phyloP scores from a whole-genome alignment of 2,888 invertebrate genomes.

The Pharmacophagus antenor region DNA sequence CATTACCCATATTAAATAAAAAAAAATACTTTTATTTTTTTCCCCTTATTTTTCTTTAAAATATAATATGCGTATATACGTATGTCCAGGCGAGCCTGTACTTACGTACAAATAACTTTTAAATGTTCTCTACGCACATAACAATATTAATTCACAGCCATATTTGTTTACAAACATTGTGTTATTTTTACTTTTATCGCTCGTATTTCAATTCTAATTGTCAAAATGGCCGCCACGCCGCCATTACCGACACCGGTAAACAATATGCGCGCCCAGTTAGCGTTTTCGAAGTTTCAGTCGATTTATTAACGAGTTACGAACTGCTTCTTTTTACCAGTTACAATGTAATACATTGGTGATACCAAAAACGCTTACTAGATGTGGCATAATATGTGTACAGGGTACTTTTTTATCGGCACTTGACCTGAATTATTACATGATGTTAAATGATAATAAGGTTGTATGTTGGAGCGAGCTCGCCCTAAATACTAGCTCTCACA shows the following conservation, averaged over 20 bases:
- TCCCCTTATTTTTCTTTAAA: too few relatives aligned
- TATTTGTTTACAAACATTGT: neutral
- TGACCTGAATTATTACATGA: too few relatives aligned
- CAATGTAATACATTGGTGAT: conserved; percentile 9
- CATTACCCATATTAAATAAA: too few relatives aligned
- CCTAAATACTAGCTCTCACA: too few relatives aligned
- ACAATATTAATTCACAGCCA: neutral
- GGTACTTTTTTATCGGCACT: neutral
- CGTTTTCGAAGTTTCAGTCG: conserved; percentile 36
- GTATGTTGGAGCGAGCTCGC: too few relatives aligned
- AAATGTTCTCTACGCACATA: neutral
- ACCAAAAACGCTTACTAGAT: conserved; percentile 1
- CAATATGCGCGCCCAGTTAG: conserved; percentile 22
- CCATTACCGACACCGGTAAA: conserved; percentile 10
- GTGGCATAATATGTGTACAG: neutral
- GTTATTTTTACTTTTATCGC: neutral
- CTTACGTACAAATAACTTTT: neutral
- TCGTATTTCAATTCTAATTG: neutral
- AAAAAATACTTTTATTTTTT: too few relatives aligned
- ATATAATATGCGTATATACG: neutral
- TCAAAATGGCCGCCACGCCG: conserved; percentile 6
- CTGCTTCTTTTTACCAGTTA: conserved; percentile 20
- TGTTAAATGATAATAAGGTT: too few relatives aligned
- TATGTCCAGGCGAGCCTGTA: too few relatives aligned
- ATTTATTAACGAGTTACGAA: conserved; percentile 37